phyloP scores from a whole-genome alignment of 2,113 vertebrate species.

The Sinocyclocheilus anshuiensis region DNA sequence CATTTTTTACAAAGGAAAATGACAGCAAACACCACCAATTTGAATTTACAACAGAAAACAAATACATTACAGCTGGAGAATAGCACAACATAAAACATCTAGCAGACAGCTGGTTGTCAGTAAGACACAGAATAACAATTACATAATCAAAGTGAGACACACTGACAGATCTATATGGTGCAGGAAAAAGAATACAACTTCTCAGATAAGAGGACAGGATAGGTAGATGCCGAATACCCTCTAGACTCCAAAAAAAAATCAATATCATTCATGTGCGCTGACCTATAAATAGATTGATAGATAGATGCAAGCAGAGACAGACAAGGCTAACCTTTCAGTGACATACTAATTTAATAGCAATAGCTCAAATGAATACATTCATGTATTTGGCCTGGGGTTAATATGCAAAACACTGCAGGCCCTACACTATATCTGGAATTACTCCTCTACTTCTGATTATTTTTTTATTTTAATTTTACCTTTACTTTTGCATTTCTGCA shows the following conservation, averaged over 20 bases:
- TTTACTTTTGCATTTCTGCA: conserved; percentile 3
- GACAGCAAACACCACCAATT: background rate
- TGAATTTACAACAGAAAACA: background rate
- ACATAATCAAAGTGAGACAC: background rate
- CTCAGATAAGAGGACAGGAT: conserved; percentile 19
- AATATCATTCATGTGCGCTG: conserved; percentile 25
- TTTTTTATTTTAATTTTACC: background rate
- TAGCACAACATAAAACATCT: background rate
- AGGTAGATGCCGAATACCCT: conserved; percentile 4
- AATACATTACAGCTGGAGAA: background rate
- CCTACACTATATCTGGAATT: conserved; percentile 54
- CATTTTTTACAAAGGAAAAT: background rate
- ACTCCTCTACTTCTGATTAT: conserved; percentile 43
- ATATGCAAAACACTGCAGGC: conserved; percentile 9
- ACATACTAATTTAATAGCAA: conserved; percentile 53
- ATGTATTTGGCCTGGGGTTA: conserved; percentile 28
- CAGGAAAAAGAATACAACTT: conserved; percentile 24
- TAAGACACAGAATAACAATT: conserved; percentile 15
- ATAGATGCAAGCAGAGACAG: conserved; percentile 54
- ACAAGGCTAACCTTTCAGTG: conserved; percentile 51
- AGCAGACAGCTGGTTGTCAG: background rate
- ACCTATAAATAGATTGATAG: conserved; percentile 47
- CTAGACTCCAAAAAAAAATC: background rate
- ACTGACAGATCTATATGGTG: background rate
- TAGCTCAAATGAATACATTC: conserved; percentile 54